Evolutionary conservation across 1,140 invertebrate species (phyloP), one percentile per base, ranked within the genome.

Genomic region (Sminthurides bifidus): DNA sequence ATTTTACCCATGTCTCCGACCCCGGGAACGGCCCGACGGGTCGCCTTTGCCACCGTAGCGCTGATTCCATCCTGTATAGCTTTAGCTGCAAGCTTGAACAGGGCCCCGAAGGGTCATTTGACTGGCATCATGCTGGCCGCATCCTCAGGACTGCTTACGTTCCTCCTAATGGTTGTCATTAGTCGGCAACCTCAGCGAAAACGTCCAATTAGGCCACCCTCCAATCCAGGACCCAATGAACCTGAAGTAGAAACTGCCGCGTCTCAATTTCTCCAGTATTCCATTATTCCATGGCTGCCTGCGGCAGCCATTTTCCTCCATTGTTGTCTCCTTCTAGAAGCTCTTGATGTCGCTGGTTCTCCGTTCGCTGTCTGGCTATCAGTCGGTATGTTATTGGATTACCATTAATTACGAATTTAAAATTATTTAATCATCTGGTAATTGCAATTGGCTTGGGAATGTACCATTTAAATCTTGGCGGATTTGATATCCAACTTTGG

Each of bases 131-230:
- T 64, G 59, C 49, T 64, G 12, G 62, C 53, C 21, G 49, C 58
- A 5, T 64, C 62, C 3, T 60, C 62, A 24, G 59, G 46, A 19
- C 54, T 64, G 1, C 35, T 64, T 3, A 48, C 56, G 21, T 64
- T 64, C 43, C 62, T 64, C n/a, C 56, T 64, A 17, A 27, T 64
- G n/a, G 54, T 64, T 50, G 62, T 64, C 3, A 64, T 64, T 40
- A 59, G 59, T 56, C 56, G 62, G 8, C 62, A 64, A 52, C 62
- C 62, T 29, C 62, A 64, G 30, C 51, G 48, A 41, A 52, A 46
- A 51, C 38, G 55, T 38, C 29, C 30, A 6, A 17, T 6, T 2
- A 38, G 52, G 3, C 31, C 23, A 10, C 15, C 23, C 12, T 31
- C 27, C 5, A 19, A 35, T 17, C 12, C 14, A 17, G 21, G 27